phyloP scores from a whole-genome alignment of 2,888 invertebrate species.

The Aphelenchoides bicaudatus region DNA sequence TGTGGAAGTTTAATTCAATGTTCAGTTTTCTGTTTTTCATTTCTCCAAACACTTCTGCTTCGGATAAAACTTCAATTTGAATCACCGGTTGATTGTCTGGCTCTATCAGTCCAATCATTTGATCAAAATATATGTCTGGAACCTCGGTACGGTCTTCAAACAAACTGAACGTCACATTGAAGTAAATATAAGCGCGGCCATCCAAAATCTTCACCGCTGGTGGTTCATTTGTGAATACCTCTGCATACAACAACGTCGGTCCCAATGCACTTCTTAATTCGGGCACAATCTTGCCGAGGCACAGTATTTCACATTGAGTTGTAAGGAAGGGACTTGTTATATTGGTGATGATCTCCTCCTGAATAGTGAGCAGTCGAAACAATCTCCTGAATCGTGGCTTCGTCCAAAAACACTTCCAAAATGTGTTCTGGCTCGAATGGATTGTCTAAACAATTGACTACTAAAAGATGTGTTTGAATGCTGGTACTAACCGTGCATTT shows the following conservation, averaged over 20 bases:
- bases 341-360: constrained; percentile 44
- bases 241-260: constrained; percentile 28
- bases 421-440: constrained; percentile 26
- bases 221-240: constrained; percentile 46
- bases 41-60: constrained; percentile 41
- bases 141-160: constrained; percentile 7
- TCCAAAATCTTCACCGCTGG: constrained; percentile 47
- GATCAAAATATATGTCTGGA: constrained; percentile 5
- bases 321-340: constrained; percentile 50
- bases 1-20: constrained; percentile 49
- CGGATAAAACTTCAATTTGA: constrained; percentile 26
- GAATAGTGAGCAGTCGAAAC: constrained; percentile 54
- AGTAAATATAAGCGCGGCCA: constrained; percentile 42
- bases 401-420: constrained; percentile 53
- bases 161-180: constrained; percentile 51
- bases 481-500: too few species aligned
- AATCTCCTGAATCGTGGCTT: constrained; percentile 51
- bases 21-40: constrained; percentile 48
- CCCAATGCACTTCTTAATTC: constrained; percentile 44
- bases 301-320: constrained; percentile 54
- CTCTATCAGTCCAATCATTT: neutral
- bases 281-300: constrained; percentile 53
- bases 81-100: constrained; percentile 22
- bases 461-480: too few species aligned
- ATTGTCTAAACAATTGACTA: too few species aligned